Evolutionary conservation across 1,140 invertebrate genomes (phyloP).

Genomic region (Zaprionus capensis): DNA sequence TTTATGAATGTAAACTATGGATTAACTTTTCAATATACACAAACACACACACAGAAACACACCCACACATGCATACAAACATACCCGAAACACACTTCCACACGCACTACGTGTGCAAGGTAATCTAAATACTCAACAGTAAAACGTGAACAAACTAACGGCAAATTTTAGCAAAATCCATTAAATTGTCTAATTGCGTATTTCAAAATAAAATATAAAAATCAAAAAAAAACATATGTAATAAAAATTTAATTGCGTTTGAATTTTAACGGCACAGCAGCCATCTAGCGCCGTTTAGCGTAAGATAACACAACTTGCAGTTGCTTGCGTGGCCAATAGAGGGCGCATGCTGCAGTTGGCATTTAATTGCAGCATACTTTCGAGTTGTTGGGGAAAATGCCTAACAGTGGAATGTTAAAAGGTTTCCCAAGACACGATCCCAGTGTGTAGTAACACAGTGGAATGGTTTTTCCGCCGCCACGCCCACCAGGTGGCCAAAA

Average conservation of each 20-base stretch:
- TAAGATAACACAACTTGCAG: background rate
- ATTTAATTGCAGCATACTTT: slow-evolving; percentile 9
- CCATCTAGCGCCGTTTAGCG: slow-evolving; percentile 1
- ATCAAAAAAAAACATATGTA: slow-evolving; percentile 10
- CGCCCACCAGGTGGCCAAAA: too few relatives aligned
- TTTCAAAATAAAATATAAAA: slow-evolving; percentile 74
- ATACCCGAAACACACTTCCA: slow-evolving; percentile 36
- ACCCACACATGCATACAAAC: slow-evolving; percentile 34
- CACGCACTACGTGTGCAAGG: slow-evolving; percentile 40
- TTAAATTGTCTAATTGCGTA: slow-evolving; percentile 79
- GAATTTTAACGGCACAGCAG: background rate
- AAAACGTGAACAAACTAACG: slow-evolving; percentile 28
- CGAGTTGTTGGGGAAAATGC: background rate
- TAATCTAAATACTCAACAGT: slow-evolving; percentile 63
- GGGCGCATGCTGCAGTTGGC: background rate
- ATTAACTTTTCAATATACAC: slow-evolving; percentile 76
- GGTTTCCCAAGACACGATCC: too few relatives aligned
- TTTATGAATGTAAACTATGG: slow-evolving; percentile 81
- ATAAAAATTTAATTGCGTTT: background rate
- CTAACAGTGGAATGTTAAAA: too few relatives aligned
- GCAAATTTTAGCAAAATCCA: slow-evolving; percentile 72
- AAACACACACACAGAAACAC: slow-evolving; percentile 58
- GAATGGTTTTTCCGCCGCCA: too few relatives aligned
- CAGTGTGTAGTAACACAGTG: too few relatives aligned
- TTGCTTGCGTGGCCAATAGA: background rate